Percentiles rank a stretch among this genome's conserved stretches.
phyloP scores from a whole-genome alignment of 1,140 invertebrate species.

The Ptiloglossa arizonensis region DNA sequence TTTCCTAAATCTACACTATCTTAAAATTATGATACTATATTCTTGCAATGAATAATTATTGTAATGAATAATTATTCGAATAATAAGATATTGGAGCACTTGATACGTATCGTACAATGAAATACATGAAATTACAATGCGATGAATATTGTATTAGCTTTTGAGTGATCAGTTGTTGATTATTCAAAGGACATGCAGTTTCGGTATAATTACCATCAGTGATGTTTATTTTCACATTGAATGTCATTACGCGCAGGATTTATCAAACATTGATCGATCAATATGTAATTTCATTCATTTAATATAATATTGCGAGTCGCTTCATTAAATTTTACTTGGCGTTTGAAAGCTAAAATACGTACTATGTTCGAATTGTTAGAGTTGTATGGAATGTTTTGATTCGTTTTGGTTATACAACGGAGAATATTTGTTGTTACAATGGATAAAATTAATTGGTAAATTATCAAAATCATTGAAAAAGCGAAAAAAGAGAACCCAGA shows the following conservation, averaged over 20 bases:
- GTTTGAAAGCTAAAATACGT: background rate
- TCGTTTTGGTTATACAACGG: too few relatives aligned
- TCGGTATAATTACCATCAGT: slow-evolving; percentile 13
- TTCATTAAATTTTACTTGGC: slow-evolving; percentile 7
- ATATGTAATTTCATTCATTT: background rate
- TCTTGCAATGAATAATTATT: too few relatives aligned
- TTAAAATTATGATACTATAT: too few relatives aligned
- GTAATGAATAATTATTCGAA: too few relatives aligned
- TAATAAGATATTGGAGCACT: background rate
- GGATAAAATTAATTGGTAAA: too few relatives aligned
- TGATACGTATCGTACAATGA: background rate
- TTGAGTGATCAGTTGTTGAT: background rate
- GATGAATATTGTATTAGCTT: background rate
- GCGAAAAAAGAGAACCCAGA: too few relatives aligned
- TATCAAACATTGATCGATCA: slow-evolving; percentile 7
- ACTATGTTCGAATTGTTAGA: background rate
- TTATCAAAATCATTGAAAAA: too few relatives aligned
- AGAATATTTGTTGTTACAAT: too few relatives aligned
- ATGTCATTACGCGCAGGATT: background rate
- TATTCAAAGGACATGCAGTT: background rate
- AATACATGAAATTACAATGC: background rate
- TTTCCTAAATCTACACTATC: too few relatives aligned
- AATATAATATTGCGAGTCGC: background rate
- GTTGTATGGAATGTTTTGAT: too few relatives aligned
- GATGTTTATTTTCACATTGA: background rate